Base-by-base conservation (phyloP, 2,888 invertebrate genomes). In the Chironomus tentans region DNA sequence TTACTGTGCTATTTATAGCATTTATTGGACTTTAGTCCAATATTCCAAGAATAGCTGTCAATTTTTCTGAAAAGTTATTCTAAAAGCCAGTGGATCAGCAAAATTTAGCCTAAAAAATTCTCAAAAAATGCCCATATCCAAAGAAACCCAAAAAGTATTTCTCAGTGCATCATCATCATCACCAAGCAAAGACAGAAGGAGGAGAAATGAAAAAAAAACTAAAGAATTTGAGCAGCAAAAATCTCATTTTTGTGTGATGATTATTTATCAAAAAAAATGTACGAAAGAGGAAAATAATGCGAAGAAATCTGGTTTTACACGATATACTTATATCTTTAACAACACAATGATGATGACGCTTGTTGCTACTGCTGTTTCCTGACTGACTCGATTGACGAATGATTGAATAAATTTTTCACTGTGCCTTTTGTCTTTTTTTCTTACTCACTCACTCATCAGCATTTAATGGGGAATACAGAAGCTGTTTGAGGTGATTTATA, bases 291-390 rank as follows among this genome's bases (percentile, higher is more conserved):
- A 28, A 62, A 21, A 73, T 61, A 73, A 56, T 56, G 62, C 46
- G 15, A 68, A 15, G 68, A 73, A 65, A 73, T 73, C 73, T 73
- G 73, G 73, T 73, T 73, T 73, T 73, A 72, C 72, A 72, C 73
- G 73, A 21, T 65, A 21, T 24, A 38, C 61, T 50, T 38, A 38
- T 38, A 38, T 38, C 38, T 38, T 38, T 10, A 38, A 38, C 38
- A 71, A 56, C 71, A 71, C 18, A 15, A 56, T 18, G 56, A 15
- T 56, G 56, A 65, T 65, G 22, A 65, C 21, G 24, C 65, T 28
- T 56, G 21, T 62, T 56, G 72, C 38, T 38, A 46, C 61, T 38
- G 62, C 62, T 46, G 65, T 62, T 68, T 74, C 65, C 47, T 48
- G 47, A 74, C 24, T 68, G 22, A 65, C 22, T 73, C 73, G 62